A percentile compares a stretch with the other conserved stretches of the same genome.
These are phyloP conservation scores for Tyto alba DNA, from an alignment of 2,113 vertebrate genomes.

Conservation along the genomic window DNA sequence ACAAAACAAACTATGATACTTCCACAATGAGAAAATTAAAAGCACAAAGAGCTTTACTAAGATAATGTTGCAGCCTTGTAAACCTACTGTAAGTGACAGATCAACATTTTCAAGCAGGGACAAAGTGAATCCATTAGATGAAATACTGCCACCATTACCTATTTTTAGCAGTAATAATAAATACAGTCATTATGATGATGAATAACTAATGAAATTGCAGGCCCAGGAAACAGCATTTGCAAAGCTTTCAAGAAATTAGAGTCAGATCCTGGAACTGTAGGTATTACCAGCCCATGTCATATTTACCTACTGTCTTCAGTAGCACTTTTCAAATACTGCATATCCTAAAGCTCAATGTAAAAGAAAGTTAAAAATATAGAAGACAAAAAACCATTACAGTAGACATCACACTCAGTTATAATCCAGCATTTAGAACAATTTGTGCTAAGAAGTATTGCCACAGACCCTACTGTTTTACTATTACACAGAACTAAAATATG, in stretches of 20 bases:
- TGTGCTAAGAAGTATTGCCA: neutral
- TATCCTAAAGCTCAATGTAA: neutral
- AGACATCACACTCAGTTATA: neutral
- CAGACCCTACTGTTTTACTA: neutral
- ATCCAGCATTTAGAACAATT: neutral
- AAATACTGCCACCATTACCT: conserved; percentile 40
- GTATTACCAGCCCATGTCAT: neutral
- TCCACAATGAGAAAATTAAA: neutral
- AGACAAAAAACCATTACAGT: neutral
- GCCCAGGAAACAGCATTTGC: conserved; percentile 24
- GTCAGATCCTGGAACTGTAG: conserved; percentile 20
- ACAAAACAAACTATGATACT: neutral
- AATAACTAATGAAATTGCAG: conserved; percentile 60
- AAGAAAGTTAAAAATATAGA: neutral
- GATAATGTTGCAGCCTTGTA: neutral
- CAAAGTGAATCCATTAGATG: conserved; percentile 31
- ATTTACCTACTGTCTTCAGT: neutral
- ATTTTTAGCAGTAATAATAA: conserved; percentile 64
- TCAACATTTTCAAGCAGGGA: conserved; percentile 22
- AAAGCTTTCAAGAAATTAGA: conserved; percentile 54
- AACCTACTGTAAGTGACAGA: conserved; percentile 7
- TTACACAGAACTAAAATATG: neutral
- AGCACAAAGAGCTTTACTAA: neutral
- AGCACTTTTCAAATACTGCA: neutral
- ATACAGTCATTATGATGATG: conserved; percentile 60